Evolutionary conservation across 1,140 invertebrate species (phyloP).

Genomic region (Thalassaphorura encarpata): DNA sequence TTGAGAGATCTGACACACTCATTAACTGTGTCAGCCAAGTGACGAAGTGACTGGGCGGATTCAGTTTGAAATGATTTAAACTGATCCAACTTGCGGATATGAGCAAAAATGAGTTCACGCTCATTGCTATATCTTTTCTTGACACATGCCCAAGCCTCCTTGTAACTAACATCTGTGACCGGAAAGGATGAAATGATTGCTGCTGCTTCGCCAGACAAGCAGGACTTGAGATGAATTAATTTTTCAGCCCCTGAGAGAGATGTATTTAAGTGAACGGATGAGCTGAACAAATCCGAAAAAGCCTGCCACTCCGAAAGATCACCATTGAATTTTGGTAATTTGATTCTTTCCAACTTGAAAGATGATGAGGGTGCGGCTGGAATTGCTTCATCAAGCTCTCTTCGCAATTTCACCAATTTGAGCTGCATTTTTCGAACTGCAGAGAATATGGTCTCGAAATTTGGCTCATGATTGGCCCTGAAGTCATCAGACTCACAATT

Average conservation of each 20-base stretch:
- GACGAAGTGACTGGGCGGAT: not conserved
- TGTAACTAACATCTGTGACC: slow-evolving; percentile 2
- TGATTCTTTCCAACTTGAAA: slow-evolving; percentile 5
- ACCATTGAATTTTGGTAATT: slow-evolving; percentile 6
- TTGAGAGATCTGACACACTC: not conserved
- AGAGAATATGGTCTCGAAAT: too few relatives aligned
- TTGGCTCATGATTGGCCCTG: too few relatives aligned
- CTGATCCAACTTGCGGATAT: slow-evolving; percentile 1
- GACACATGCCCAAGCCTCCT: not conserved
- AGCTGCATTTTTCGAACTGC: too few relatives aligned
- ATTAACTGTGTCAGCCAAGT: not conserved
- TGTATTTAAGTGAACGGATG: slow-evolving; percentile 2
- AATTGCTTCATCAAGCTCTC: too few relatives aligned
- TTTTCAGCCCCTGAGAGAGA: slow-evolving; percentile 1
- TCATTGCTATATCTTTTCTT: not conserved
- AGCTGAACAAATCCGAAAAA: slow-evolving; percentile 4
- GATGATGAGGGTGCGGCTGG: too few relatives aligned
- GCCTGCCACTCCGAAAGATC: slow-evolving; percentile 1
- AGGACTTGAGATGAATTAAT: slow-evolving; percentile 5
- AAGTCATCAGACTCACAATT: too few relatives aligned
- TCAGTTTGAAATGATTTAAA: not conserved
- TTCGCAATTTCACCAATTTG: too few relatives aligned
- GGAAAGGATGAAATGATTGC: not conserved
- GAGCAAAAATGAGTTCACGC: not conserved
- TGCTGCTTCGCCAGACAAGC: slow-evolving; percentile 1